Percentiles rank a stretch among this genome's conserved stretches.
Evolutionary conservation across 92 coral and sea anemone genomes (phyloP).

Genomic region (Chrysogorgia sp.): DNA sequence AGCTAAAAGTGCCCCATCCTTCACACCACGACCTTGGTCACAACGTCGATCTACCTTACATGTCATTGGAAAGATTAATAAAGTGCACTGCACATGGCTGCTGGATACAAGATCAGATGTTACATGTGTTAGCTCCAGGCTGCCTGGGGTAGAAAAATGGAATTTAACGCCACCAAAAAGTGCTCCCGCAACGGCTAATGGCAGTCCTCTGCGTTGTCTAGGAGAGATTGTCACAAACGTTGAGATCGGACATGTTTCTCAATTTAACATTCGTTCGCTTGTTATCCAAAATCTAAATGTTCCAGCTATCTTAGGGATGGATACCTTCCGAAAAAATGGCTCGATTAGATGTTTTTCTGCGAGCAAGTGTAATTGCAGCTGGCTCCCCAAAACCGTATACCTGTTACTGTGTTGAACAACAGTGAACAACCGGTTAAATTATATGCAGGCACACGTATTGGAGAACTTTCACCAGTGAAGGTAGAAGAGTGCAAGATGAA

Average conservation of each 20-base stretch:
- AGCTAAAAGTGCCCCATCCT: constrained; percentile 39
- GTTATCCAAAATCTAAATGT: constrained; percentile 37
- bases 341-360: constrained; percentile 12
- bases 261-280: constrained; percentile 42
- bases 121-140: constrained; percentile 42
- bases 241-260: constrained; percentile 48
- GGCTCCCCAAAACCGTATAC: background rate
- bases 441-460: constrained; percentile 53
- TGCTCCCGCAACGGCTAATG: constrained; percentile 48
- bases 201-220: constrained; percentile 25
- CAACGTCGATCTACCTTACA: constrained; percentile 41
- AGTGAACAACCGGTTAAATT: constrained; percentile 48
- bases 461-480: constrained; percentile 49
- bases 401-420: constrained; percentile 34
- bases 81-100: constrained; percentile 23
- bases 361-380: constrained; percentile 9
- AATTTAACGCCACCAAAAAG: constrained; percentile 40
- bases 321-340: constrained; percentile 31
- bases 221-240: constrained; percentile 33
- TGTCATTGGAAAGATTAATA: constrained; percentile 33
- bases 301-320: constrained; percentile 41
- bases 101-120: constrained; percentile 55
- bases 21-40: constrained; percentile 49
- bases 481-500: constrained; percentile 48
- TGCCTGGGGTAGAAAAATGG: constrained; percentile 27